Conservation (phyloP, 2,888 invertebrate species). For the Coecobrya sp. region DNA sequence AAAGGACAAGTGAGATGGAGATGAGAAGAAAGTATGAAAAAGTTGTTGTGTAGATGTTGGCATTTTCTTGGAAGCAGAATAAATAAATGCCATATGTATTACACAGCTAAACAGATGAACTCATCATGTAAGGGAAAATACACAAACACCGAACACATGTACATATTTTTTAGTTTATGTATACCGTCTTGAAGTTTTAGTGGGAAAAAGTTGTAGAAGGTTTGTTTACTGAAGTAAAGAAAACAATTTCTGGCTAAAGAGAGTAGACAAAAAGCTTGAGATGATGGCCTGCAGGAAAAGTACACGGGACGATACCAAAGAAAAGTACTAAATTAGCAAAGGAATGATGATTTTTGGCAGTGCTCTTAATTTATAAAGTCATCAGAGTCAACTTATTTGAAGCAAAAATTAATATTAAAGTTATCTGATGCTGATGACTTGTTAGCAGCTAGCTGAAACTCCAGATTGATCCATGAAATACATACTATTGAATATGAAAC, state of each 20-base stretch:
- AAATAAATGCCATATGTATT: background rate
- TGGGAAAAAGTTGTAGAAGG: background rate
- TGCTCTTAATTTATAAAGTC: too few relatives aligned
- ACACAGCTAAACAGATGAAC: constrained; percentile 37
- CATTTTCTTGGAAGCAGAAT: constrained; percentile 49
- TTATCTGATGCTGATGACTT: too few relatives aligned
- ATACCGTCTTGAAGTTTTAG: constrained; percentile 12
- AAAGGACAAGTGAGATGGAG: constrained; percentile 50
- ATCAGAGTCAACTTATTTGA: too few relatives aligned
- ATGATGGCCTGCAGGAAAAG: background rate
- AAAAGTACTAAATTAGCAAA: too few relatives aligned
- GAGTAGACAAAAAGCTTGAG: background rate
- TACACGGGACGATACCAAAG: too few relatives aligned
- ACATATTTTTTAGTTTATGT: constrained; percentile 67
- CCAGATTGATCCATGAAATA: too few relatives aligned
- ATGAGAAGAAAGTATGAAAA: constrained; percentile 37
- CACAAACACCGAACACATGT: constrained; percentile 48
- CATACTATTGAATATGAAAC: background rate
- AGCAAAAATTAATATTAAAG: too few relatives aligned
- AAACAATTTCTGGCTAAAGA: background rate
- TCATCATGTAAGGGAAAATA: constrained; percentile 33
- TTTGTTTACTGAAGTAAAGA: background rate
- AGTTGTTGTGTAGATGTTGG: constrained; percentile 25
- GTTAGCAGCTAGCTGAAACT: too few relatives aligned
- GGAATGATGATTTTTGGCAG: too few relatives aligned